Evolutionary conservation across 2,888 invertebrate species (phyloP), one percentile per base, ranked within the genome.

Genomic region (Isoperla grammatica): DNA sequence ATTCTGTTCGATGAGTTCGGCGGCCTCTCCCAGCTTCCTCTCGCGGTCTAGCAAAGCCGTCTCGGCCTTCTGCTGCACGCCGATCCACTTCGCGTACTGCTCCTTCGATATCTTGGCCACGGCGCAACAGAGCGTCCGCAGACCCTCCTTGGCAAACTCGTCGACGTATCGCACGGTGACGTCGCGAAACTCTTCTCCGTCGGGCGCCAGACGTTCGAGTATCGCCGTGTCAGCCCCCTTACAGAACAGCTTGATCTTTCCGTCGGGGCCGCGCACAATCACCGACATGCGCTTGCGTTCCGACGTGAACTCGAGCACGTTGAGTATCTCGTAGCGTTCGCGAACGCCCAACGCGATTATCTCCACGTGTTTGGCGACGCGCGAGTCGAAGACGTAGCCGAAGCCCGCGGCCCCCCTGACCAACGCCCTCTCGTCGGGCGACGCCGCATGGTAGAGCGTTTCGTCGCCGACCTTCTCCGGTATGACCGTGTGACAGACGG

Each of bases 401-500:
- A 89, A 88, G 67, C 80, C 78, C 63, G 85, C 82, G 29, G 97
- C 98, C 57, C 96, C 99, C 71, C 90, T 84, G 53, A 99, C 97
- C 57, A 99, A 78, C 11, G 99, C 99, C 67, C 91, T 84, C 76
- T 99, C 98, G 79, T 98, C 98, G 84, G 76, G 97, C 61, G 96
- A 96, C 12, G 97, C 96, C 0, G 97, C 97, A 73, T 97, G 95
- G 76, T 97, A 97, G 68, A 86, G 79, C 61, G 91, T 81, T 19
- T 76, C 72, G 19, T 78, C 77, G 29, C 78, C 77, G 4, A 29
- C 74, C 65, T 81, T 79, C 75, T 96, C 96, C 0, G 96, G 96
- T 64, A 97, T 96, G 57, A 99, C 98, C 2, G 99, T 99, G 76
- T 99, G 99, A 75, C 99, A 99, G 46, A 98, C 90, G n/a, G 98